phyloP scores from a whole-genome alignment of 2,888 invertebrate genomes.

The Dromius quadrimaculatus region DNA sequence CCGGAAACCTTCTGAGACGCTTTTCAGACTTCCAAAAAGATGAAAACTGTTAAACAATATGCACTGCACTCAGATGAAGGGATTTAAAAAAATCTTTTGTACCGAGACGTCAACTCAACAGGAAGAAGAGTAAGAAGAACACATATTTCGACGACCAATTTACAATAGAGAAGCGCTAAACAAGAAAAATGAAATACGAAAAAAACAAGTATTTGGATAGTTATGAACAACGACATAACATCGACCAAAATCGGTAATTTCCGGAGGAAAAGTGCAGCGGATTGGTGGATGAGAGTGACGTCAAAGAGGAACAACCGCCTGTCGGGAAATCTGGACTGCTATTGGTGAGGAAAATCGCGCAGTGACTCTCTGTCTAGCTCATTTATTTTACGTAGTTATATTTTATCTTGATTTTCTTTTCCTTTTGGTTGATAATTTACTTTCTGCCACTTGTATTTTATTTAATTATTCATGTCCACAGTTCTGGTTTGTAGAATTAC shows the following conservation, averaged over 20 bases:
- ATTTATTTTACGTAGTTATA: conserved; percentile 55
- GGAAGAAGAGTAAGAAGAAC: conserved; percentile 35
- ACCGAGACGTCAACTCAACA: conserved; percentile 7
- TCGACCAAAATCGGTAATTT: conserved; percentile 41
- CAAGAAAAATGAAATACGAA: conserved; percentile 44
- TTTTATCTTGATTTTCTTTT: conserved; percentile 46
- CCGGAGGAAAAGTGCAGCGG: conserved; percentile 3
- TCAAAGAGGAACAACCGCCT: conserved; percentile 45
- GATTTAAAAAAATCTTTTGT: conserved; percentile 33
- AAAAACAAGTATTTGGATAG: conserved; percentile 43
- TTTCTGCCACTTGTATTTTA: conserved; percentile 56
- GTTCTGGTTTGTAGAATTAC: conserved; percentile 28
- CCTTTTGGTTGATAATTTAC: conserved; percentile 57
- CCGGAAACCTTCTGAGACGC: conserved; percentile 4
- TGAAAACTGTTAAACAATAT: conserved; percentile 24
- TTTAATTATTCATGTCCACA: conserved; percentile 58
- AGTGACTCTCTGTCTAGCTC: conserved; percentile 53
- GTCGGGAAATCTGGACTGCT: conserved; percentile 53
- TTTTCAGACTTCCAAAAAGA: neutral
- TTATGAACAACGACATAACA: conserved; percentile 34
- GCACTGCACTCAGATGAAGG: conserved; percentile 8
- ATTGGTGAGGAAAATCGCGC: conserved; percentile 21
- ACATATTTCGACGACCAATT: conserved; percentile 49
- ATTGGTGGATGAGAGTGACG: conserved; percentile 56
- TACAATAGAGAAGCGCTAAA: conserved; percentile 43